A percentile compares a stretch with the other conserved stretches of the same genome.
These are phyloP conservation scores for Paramormyrops hopkinsi DNA, from an alignment of 2,797 vertebrate genomes.

Conservation along the genomic window DNA sequence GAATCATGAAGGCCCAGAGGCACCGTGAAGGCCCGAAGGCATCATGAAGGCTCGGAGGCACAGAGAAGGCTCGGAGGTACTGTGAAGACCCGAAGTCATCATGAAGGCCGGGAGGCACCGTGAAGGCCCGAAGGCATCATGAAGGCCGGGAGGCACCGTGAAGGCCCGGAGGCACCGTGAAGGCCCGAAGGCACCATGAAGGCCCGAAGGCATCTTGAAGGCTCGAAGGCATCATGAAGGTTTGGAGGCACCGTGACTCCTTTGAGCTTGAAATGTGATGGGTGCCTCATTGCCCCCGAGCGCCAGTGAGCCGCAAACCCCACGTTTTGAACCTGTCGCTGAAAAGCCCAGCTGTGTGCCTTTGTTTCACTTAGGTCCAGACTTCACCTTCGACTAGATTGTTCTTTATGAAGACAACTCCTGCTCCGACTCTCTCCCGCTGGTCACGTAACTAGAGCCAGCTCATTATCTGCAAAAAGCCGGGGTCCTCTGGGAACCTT, in stretches of 20 bases:
- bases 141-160: too few relatives aligned
- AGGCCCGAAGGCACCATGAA: too few relatives aligned
- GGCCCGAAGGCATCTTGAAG: not conserved
- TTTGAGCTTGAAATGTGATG: not conserved
- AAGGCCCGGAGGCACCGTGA: not conserved
- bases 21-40: too few relatives aligned
- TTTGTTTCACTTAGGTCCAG: not conserved
- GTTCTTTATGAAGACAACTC: not conserved
- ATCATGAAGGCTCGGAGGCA: too few relatives aligned
- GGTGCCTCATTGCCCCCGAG: not conserved
- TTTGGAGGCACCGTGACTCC: not conserved
- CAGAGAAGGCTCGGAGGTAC: too few relatives aligned
- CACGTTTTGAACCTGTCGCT: not conserved
- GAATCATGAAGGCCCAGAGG: rapidly evolving
- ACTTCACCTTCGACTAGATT: not conserved
- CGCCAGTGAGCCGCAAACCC: not conserved
- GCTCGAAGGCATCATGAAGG: too few relatives aligned
- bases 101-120: too few relatives aligned
- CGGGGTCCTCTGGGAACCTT: not conserved
- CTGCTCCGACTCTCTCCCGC: not conserved
- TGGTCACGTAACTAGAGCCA: not conserved
- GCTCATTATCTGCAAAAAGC: not conserved
- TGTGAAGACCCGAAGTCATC: too few relatives aligned
- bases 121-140: too few relatives aligned
- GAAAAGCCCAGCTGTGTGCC: not conserved